Base-by-base conservation (phyloP, 2,797 vertebrate genomes). In the Molossus alvarezi region DNA sequence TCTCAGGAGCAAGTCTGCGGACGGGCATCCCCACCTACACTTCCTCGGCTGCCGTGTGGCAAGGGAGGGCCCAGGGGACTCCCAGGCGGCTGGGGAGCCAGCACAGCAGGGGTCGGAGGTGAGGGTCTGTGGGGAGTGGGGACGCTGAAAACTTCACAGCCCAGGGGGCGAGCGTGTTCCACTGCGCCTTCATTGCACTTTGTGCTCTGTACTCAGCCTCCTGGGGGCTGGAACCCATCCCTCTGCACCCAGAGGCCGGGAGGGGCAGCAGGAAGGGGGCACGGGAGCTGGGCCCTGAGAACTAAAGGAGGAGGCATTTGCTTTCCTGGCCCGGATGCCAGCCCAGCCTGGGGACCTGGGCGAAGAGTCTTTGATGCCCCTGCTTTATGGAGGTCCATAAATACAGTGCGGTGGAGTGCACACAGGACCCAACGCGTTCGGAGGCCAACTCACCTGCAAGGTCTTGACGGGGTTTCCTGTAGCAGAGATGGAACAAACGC, bases 341-440 rank as follows among this genome's bases (percentile, higher is more conserved):
- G 64, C 95, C 93, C 90, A 96, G 67, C 90, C 75, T 17, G 57
- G 95, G 88, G 89, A 91, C 93, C 88, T 90, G 60, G 92, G 88
- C 0, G 5, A 94, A 91, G 69, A 3, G 93, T 90, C 87, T 97
- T 90, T 84, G 94, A 96, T 95, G 95, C 92, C 90, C 89, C 95
- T 21, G 3, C 71, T 97, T 98, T 94, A 90, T 75, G 91, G 95
- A 96, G 97, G 67, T 97, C 95, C 96, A 76, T 9, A 85, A 98
- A 95, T 62, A 79, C 79, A 86, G 18, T 29, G 82, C 90, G 82
- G 87, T 96, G 69, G 62, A 62, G 93, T 62, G 51, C 62, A 27
- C 91, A 82, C 95, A 98, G 98, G 97, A 96, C 96, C 87, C 60
- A 92, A 94, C 93, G 96, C 90, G 97, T 88, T 82, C 1, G 21